Base-by-base conservation (phyloP, 1,140 invertebrate genomes). In the Zaprionus inermis region DNA sequence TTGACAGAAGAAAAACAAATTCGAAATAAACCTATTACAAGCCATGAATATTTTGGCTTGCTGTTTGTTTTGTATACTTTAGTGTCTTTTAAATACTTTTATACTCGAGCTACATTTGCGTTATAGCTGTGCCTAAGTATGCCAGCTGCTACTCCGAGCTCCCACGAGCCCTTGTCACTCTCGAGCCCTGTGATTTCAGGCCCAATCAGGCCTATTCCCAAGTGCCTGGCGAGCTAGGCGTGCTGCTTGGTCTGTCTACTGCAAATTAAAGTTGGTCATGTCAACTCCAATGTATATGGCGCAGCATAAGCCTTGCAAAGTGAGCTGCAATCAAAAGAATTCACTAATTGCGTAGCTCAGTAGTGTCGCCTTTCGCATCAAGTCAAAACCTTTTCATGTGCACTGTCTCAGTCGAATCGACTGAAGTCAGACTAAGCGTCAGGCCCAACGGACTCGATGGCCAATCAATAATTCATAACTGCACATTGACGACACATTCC, bases 381-480 rank as follows among this genome's bases (percentile, higher is more conserved):
- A 16, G 36, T 38, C 36, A 14, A 18, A 34, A 34, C 20, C 18
- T 18, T 22, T 22, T 20, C 12, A 52, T 14, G 49, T 46, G 41
- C 32, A 36, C 30, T 22, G 51, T 41, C 18, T 2, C 22, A 2
- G 22, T 28, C n/a, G 24, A 10, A 32, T 30, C 36, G 28, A 52
- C 52, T 76, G 67, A 83, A 44, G 38, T 64, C 76, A 52, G 54
- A 57, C 63, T 61, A 67, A 81, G 63, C 78, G 68, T 74, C 67
- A 68, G 58, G 56, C 63, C 28, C 68, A 22, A 16, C 36, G 16
- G 16, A 12, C 18, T 24, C 81, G 75, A 77, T 59, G 44, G n/a
- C 46, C 74, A 84, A 84, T 89, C 85, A 90, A 89, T 89, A 89
- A 90, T 89, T 89, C 85, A 89, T 89, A 89, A 81, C 75, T 72